phyloP scores from a whole-genome alignment of 2,113 vertebrate genomes.

The Amazona guildingii region DNA sequence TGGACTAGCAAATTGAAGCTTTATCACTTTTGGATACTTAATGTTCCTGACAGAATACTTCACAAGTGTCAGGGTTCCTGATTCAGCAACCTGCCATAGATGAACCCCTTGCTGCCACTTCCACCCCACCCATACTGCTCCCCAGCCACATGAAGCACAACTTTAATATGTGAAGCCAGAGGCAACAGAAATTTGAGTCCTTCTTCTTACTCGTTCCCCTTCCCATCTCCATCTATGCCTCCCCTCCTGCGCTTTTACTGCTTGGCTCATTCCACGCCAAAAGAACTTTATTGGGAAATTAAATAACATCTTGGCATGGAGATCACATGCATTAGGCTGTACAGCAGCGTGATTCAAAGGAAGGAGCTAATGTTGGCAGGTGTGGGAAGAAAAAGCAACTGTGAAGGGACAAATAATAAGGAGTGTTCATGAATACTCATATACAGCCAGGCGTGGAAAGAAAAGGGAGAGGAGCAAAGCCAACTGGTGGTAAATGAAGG shows the following conservation, averaged over 20 bases:
- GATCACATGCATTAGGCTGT: slow-evolving; percentile 44
- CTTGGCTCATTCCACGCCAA: slow-evolving; percentile 1
- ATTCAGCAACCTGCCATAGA: slow-evolving; percentile 81
- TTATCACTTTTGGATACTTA: slow-evolving; percentile 99
- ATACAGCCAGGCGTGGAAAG: not conserved
- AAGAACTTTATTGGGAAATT: slow-evolving; percentile 65
- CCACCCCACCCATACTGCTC: not conserved
- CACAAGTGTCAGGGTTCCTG: slow-evolving; percentile 93
- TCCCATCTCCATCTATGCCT: not conserved
- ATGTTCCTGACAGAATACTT: slow-evolving; percentile 99
- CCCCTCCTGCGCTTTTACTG: not conserved
- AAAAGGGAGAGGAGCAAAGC: slow-evolving; percentile 15
- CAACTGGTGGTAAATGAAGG: slow-evolving; percentile 40
- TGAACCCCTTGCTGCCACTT: slow-evolving; percentile 44
- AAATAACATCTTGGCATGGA: slow-evolving; percentile 64
- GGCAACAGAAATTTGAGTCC: not conserved
- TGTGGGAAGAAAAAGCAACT: slow-evolving; percentile 64
- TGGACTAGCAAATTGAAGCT: slow-evolving; percentile 99
- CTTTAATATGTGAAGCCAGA: not conserved
- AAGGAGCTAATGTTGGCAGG: slow-evolving; percentile 66
- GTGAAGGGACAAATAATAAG: slow-evolving; percentile 55
- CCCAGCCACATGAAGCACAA: not conserved
- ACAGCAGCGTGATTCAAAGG: slow-evolving; percentile 47
- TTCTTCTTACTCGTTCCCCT: not conserved
- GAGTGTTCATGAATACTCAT: slow-evolving; percentile 30